These are phyloP conservation scores for Patella depressa DNA, from an alignment of 2,888 invertebrate genomes.

Conservation along the genomic window DNA sequence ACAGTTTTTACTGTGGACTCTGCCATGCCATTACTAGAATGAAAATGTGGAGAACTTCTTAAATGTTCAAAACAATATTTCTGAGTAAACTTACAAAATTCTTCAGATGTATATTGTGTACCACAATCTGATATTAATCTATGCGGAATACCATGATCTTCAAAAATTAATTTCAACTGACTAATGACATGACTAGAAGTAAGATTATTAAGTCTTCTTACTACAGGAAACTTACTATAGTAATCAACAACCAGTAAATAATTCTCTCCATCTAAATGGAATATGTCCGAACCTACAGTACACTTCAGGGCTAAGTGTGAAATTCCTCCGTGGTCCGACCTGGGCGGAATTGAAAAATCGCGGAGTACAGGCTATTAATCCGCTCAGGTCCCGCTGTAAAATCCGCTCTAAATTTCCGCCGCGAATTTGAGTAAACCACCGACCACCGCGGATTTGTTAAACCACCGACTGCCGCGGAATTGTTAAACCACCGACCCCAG, in stretches of 20 bases:
- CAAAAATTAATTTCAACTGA: background rate
- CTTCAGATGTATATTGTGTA: constrained; percentile 5
- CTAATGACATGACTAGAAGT: background rate
- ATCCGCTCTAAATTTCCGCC: no score
- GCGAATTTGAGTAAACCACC: no score
- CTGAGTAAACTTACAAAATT: background rate
- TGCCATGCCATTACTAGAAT: background rate
- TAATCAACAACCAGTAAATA: constrained; percentile 6
- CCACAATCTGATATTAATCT: constrained; percentile 2
- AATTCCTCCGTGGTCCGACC: no score
- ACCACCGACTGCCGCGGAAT: no score
- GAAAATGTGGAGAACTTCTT: constrained; percentile 3
- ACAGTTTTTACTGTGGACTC: background rate
- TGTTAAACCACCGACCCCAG: no score
- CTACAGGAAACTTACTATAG: background rate
- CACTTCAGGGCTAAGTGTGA: no score
- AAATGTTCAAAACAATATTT: constrained; percentile 2
- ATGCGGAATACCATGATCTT: constrained; percentile 2
- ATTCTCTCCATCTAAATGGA: background rate
- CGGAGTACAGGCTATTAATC: no score
- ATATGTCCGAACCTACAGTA: constrained; percentile 4
- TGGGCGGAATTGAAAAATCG: no score
- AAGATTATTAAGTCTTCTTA: background rate
- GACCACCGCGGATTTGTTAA: no score
- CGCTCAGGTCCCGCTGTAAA: no score